A percentile compares a stretch with the other conserved stretches of the same genome.
These are phyloP conservation scores for Griposia aprilina DNA, from an alignment of 2,888 invertebrate species.

Conservation along the genomic window DNA sequence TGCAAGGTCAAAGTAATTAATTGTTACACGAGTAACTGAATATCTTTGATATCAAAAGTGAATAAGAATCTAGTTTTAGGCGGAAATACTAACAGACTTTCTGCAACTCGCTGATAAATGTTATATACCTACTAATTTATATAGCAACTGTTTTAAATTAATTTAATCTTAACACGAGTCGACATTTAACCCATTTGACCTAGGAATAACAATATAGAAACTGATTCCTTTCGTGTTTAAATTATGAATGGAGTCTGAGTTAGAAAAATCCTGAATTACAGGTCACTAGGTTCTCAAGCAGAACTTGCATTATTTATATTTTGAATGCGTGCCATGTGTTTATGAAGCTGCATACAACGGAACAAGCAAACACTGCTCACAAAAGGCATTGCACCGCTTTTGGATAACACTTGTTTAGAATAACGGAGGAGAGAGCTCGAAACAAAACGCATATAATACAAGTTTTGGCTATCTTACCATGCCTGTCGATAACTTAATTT, in stretches of 20 bases:
- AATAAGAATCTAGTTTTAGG: constrained; percentile 8
- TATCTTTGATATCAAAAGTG: not conserved
- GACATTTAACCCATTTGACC: not conserved
- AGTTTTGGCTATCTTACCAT: not conserved
- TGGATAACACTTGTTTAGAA: not conserved
- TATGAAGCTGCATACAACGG: not conserved
- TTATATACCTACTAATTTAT: not conserved
- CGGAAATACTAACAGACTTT: not conserved
- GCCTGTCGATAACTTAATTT: not conserved
- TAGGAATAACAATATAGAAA: not conserved
- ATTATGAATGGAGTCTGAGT: not conserved
- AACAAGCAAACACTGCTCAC: not conserved
- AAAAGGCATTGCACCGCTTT: not conserved
- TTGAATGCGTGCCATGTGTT: not conserved
- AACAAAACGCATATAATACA: not conserved
- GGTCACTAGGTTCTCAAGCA: not conserved
- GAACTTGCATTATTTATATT: not conserved
- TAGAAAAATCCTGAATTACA: not conserved
- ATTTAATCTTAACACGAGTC: constrained; percentile 13
- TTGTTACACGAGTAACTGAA: not conserved
- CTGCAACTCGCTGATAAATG: not conserved
- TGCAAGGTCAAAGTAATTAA: not conserved
- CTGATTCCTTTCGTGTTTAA: no score
- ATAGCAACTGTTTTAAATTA: not conserved
- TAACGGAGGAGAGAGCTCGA: not conserved